These are phyloP conservation scores for Iselma pallidipennis DNA, from an alignment of 2,888 invertebrate genomes.

Conservation along the genomic window DNA sequence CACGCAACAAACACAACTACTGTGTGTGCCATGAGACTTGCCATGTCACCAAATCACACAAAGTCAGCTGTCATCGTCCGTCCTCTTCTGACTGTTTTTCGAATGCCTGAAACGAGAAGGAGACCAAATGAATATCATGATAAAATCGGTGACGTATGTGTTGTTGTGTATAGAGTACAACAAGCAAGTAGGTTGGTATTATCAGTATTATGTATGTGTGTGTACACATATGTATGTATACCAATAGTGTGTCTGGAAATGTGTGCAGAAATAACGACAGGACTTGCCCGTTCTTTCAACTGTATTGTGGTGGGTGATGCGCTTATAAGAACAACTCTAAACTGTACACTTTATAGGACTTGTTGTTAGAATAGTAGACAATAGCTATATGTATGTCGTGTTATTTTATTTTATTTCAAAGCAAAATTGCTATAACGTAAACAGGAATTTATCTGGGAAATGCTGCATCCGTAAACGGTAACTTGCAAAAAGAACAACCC, in stretches of 20 bases:
- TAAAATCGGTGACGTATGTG: constrained; percentile 53
- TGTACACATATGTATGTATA: constrained; percentile 42
- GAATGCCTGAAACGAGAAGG: constrained; percentile 41
- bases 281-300: constrained; percentile 49
- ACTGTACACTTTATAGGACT: constrained; percentile 52
- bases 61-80: constrained; percentile 49
- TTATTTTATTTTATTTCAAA: constrained; percentile 16
- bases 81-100: constrained; percentile 42
- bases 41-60: constrained; percentile 52
- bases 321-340: constrained; percentile 47
- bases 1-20: constrained; percentile 51
- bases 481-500: no score
- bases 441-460: not conserved
- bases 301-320: constrained; percentile 38
- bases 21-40: constrained; percentile 29
- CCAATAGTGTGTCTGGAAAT: no score
- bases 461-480: not conserved
- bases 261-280: constrained; percentile 46
- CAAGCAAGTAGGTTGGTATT: no score
- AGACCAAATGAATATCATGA: constrained; percentile 47
- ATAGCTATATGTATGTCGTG: constrained; percentile 27
- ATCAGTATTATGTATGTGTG: constrained; percentile 44
- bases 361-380: constrained; percentile 42
- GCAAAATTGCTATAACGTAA: not conserved
- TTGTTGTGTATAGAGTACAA: no score